These are phyloP conservation scores for Rotaria macrura DNA, from an alignment of 2,888 invertebrate species.

Conservation along the genomic window DNA sequence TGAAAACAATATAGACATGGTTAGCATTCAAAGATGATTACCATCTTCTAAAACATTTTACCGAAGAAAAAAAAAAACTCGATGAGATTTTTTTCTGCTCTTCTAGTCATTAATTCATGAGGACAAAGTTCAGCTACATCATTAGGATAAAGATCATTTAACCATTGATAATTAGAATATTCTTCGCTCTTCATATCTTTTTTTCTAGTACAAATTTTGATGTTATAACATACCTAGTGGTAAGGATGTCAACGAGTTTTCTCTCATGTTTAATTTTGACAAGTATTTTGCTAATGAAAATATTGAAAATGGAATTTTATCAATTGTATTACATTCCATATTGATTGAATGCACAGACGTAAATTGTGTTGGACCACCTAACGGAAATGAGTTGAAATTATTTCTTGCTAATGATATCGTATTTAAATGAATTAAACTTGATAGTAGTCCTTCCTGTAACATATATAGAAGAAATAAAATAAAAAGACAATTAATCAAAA, in stretches of 20 bases:
- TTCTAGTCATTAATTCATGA: not conserved
- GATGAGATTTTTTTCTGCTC: too few relatives aligned
- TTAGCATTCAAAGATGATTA: not conserved
- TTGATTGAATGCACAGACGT: slow-evolving; percentile 82
- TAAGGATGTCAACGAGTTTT: slow-evolving; percentile 83
- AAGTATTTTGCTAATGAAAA: slow-evolving; percentile 88
- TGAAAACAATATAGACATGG: not conserved
- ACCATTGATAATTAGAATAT: not conserved
- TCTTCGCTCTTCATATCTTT: not conserved
- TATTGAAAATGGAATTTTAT: slow-evolving; percentile 97
- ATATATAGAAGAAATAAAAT: slow-evolving; percentile 40
- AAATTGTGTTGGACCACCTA: slow-evolving; percentile 94
- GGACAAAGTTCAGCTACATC: not conserved
- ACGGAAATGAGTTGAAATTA: slow-evolving; percentile 82
- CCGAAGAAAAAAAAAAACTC: not conserved
- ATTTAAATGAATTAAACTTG: slow-evolving; percentile 76
- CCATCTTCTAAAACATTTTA: not conserved
- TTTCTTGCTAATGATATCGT: slow-evolving; percentile 91
- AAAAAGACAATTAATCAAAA: not conserved
- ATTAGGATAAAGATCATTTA: not conserved
- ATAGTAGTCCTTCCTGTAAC: slow-evolving; percentile 85
- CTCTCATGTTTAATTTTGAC: slow-evolving; percentile 96
- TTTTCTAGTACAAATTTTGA: not conserved
- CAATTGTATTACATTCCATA: slow-evolving; percentile 96
- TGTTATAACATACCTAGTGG: slow-evolving; percentile 59